Percentiles rank a stretch among this genome's conserved stretches.
Evolutionary conservation across 2,113 vertebrate genomes (phyloP).

Genomic region (Okapia johnstoni): DNA sequence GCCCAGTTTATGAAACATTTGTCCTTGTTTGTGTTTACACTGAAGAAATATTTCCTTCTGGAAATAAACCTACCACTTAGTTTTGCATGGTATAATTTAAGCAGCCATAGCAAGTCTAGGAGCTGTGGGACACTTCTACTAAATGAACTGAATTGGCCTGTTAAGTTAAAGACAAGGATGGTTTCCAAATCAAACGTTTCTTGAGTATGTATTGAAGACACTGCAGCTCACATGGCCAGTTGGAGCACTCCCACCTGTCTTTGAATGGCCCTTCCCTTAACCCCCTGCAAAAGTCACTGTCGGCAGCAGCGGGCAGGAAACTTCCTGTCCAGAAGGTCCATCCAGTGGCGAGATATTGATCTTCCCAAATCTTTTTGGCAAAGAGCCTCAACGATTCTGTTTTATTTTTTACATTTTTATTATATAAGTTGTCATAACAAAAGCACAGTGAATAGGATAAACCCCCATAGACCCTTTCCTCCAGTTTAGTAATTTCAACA

Average conservation of each 20-base stretch:
- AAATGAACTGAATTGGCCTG: background rate
- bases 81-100: background rate
- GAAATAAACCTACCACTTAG: background rate
- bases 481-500: background rate
- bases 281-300: background rate
- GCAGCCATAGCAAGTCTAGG: background rate
- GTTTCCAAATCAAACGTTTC: background rate
- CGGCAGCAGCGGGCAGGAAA: background rate
- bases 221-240: background rate
- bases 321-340: background rate
- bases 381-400: background rate
- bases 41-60: background rate
- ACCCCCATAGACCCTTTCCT: background rate
- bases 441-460: background rate
- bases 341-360: background rate
- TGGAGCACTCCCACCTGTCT: background rate
- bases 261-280: background rate
- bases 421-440: background rate
- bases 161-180: background rate
- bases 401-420: background rate
- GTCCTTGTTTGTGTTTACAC: background rate
- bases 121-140: background rate
- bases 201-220: background rate
- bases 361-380: background rate
- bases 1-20: background rate